A percentile compares a stretch with the other conserved stretches of the same genome.
phyloP scores from a whole-genome alignment of 2,797 vertebrate genomes.

The Vespertilio murinus region DNA sequence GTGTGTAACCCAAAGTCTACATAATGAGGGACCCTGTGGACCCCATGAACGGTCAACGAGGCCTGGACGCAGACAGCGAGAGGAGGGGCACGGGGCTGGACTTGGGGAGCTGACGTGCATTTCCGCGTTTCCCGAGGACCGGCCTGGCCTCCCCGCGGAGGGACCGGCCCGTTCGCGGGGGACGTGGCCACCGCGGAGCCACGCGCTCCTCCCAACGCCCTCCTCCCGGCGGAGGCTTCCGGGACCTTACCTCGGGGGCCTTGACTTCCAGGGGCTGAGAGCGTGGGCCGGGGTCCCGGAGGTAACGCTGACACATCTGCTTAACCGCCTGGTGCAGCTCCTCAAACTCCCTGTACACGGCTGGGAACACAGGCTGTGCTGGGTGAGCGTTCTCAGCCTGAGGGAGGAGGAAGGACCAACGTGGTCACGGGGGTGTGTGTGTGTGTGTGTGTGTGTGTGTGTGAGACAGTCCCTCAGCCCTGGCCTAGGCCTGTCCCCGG shows the following conservation, averaged over 20 bases:
- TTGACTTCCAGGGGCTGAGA: slow-evolving; percentile 89
- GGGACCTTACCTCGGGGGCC: slow-evolving; percentile 88
- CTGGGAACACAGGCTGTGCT: slow-evolving; percentile 89
- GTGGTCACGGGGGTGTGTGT: too few species aligned
- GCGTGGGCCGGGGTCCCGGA: slow-evolving; percentile 82
- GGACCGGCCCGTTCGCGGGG: too few species aligned
- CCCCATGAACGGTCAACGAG: neutral
- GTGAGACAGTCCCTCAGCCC: neutral
- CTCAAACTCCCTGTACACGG: slow-evolving; percentile 95
- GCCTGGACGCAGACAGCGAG: accelerated
- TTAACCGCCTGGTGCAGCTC: slow-evolving; percentile 91
- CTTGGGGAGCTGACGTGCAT: neutral
- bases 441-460: too few species aligned
- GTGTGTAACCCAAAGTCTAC: neutral
- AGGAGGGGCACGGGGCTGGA: accelerated
- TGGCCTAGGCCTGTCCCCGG: accelerated
- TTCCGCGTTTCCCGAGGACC: neutral
- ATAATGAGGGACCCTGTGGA: neutral
- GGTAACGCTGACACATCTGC: slow-evolving; percentile 92
- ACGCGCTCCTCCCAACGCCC: neutral
- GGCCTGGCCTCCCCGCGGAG: neutral
- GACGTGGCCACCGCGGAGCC: neutral
- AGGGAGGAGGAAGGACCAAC: neutral
- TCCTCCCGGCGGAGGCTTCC: neutral
- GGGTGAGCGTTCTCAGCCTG: slow-evolving; percentile 89